Percentiles rank a stretch among this genome's conserved stretches.
phyloP scores from a whole-genome alignment of 2,888 invertebrate genomes.

The Sesia bembeciformis region DNA sequence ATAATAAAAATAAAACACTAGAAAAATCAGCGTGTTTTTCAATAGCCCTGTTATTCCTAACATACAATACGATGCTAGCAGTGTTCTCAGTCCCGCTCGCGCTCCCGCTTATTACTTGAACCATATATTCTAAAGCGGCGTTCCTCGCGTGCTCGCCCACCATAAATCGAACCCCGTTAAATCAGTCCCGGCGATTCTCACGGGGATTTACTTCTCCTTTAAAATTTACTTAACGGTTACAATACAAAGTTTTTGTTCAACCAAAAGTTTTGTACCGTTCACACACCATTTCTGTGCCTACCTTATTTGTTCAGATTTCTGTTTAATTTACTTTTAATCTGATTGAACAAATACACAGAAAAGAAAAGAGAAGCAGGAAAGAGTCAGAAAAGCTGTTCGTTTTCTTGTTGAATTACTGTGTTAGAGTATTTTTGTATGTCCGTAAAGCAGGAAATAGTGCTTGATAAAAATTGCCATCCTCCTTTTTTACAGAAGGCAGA shows the following conservation, averaged over 20 bases:
- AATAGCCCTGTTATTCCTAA: too few relatives aligned
- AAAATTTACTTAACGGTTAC: constrained; percentile 42
- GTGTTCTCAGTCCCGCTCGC: too few relatives aligned
- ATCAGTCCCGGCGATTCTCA: constrained; percentile 49
- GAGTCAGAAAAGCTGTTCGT: too few relatives aligned
- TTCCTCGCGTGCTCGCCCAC: constrained; percentile 40
- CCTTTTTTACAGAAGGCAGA: too few relatives aligned
- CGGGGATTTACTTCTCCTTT: constrained; percentile 40
- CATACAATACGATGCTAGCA: too few relatives aligned
- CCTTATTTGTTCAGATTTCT: background rate
- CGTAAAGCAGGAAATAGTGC: too few relatives aligned
- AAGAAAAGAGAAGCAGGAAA: too few relatives aligned
- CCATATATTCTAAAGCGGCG: constrained; percentile 14
- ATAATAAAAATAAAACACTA: too few relatives aligned
- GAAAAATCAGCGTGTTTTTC: too few relatives aligned
- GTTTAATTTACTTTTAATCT: background rate
- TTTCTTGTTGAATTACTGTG: too few relatives aligned
- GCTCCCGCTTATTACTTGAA: constrained; percentile 8
- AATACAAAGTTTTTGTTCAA: background rate
- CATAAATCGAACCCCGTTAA: constrained; percentile 59
- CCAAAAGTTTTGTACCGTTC: background rate
- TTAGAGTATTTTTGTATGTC: too few relatives aligned
- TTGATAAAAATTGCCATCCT: too few relatives aligned
- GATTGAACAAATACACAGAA: background rate
- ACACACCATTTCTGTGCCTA: background rate